phyloP scores from a whole-genome alignment of 2,888 invertebrate species.

The Sinhomidia bicolor region DNA sequence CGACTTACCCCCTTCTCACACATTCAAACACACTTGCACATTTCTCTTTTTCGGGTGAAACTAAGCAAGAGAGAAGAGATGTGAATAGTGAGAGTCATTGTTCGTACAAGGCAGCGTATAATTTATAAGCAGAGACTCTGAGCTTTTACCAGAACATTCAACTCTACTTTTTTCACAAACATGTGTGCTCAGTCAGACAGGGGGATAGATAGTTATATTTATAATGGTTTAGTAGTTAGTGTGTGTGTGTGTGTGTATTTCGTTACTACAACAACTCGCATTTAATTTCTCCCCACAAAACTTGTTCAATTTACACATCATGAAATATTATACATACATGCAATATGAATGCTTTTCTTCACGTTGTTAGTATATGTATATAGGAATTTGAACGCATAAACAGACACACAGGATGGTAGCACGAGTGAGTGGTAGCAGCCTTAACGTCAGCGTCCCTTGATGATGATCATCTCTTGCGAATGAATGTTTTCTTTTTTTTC shows the following conservation, averaged over 20 bases:
- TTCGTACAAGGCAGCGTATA: neutral
- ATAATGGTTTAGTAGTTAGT: too few species aligned
- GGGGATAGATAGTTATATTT: too few species aligned
- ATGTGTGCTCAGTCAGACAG: neutral
- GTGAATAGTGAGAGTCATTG: neutral
- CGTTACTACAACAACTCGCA: slow-evolving; percentile 18
- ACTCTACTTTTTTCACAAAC: neutral
- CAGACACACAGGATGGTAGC: neutral
- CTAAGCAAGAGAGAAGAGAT: neutral
- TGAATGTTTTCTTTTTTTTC: slow-evolving; percentile 18
- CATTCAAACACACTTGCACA: neutral
- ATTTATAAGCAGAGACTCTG: neutral
- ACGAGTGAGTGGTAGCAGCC: too few species aligned
- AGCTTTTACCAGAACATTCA: slow-evolving; percentile 13
- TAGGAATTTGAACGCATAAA: neutral
- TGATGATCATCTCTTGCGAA: neutral
- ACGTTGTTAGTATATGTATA: neutral
- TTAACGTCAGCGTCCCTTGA: slow-evolving; percentile 32
- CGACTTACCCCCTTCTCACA: neutral
- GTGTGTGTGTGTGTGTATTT: too few species aligned
- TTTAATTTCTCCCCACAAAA: slow-evolving; percentile 30
- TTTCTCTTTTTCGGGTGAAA: neutral
- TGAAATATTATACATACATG: neutral
- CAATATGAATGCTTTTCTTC: neutral
- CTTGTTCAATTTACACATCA: slow-evolving; percentile 6